Conservation (phyloP, 2,888 invertebrate genomes). For the Agonopterix heracliana region DNA sequence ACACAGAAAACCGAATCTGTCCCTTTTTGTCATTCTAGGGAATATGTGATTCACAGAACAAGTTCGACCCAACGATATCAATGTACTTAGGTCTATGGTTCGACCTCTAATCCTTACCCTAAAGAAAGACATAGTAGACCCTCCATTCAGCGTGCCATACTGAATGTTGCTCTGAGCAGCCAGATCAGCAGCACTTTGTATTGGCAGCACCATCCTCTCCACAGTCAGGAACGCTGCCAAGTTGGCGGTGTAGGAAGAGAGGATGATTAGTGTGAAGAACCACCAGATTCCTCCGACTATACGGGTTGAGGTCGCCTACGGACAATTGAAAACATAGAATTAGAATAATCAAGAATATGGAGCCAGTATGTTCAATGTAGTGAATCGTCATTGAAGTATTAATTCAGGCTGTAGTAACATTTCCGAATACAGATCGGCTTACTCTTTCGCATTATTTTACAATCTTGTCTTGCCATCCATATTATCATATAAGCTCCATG, state of each 20-base stretch:
- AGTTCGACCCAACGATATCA: too few relatives aligned
- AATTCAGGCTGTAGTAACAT: too few relatives aligned
- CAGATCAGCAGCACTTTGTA: conserved; percentile 96
- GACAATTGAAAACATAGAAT: conserved; percentile 8
- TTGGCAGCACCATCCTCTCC: conserved; percentile 95
- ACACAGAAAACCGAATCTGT: too few relatives aligned
- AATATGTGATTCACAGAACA: too few relatives aligned
- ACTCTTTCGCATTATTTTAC: too few relatives aligned
- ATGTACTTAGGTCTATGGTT: too few relatives aligned
- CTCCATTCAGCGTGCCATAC: conserved; percentile 95
- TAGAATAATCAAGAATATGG: background rate
- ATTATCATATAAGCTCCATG: too few relatives aligned
- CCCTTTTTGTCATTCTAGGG: too few relatives aligned
- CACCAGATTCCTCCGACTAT: conserved; percentile 99
- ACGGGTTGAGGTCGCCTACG: conserved; percentile 92
- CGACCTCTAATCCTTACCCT: conserved; percentile 82
- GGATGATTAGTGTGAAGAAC: conserved; percentile 99
- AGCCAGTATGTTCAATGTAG: too few relatives aligned
- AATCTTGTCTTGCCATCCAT: too few relatives aligned
- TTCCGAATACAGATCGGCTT: too few relatives aligned
- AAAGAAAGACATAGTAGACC: conserved; percentile 98
- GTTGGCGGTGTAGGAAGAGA: conserved; percentile 98
- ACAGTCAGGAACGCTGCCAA: conserved; percentile 98
- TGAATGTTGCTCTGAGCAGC: conserved; percentile 94
- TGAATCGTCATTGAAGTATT: too few relatives aligned